These are phyloP conservation scores for Belonocnema kinseyi DNA, from an alignment of 1,140 invertebrate genomes.

Conservation along the genomic window DNA sequence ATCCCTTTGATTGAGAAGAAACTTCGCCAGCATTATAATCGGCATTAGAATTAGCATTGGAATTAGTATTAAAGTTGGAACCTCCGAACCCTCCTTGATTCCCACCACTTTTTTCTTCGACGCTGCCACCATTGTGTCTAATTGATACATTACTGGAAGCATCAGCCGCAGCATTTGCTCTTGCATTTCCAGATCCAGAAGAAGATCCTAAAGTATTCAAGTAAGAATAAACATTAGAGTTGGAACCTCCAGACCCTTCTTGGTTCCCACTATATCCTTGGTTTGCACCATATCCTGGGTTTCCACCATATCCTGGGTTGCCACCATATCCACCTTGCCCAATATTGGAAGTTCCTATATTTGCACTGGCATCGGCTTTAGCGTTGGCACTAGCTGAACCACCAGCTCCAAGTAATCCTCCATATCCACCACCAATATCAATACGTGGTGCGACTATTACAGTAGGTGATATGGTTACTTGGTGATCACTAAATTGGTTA, in stretches of 20 bases:
- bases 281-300: not conserved
- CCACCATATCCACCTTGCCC: not conserved
- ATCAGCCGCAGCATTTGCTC: not conserved
- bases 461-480: not conserved
- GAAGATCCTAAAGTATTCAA: conserved; percentile 38
- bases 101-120: conserved; percentile 21
- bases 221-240: too few species aligned
- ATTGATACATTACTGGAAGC: conserved; percentile 10
- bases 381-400: conserved; percentile 35
- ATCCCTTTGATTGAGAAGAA: not conserved
- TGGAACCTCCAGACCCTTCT: not conserved
- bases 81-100: not conserved
- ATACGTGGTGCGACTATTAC: not conserved
- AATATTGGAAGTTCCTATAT: not conserved
- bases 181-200: conserved; percentile 31
- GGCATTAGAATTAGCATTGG: conserved; percentile 34
- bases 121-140: conserved; percentile 31
- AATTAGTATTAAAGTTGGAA: conserved; percentile 25
- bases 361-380: conserved; percentile 19
- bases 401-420: not conserved
- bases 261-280: too few species aligned
- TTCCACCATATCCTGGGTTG: too few species aligned
- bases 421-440: not conserved
- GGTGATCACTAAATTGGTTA: not conserved
- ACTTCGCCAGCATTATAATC: conserved; percentile 40